Evolutionary conservation across 2,797 vertebrate genomes (phyloP).

Genomic region (Caiman crocodilus): DNA sequence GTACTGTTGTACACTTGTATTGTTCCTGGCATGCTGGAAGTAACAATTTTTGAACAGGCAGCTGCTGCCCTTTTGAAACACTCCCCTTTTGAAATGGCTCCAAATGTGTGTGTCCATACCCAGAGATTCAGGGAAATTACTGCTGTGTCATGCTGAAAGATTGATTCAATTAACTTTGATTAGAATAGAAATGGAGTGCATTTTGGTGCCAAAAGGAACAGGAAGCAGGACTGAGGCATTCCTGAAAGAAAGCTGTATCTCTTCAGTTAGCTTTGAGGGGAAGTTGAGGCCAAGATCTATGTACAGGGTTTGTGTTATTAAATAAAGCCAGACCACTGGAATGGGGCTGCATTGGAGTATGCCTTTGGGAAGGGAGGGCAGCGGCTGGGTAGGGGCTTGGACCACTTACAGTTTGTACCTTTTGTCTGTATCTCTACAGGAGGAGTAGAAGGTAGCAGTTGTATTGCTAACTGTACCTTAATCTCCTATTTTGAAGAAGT

Average conservation of each 20-base stretch:
- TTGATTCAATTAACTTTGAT: neutral
- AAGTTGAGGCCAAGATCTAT: neutral
- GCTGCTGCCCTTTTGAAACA: no score
- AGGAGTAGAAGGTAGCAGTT: accelerated
- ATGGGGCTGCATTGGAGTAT: neutral
- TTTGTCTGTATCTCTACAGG: neutral
- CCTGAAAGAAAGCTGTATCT: neutral
- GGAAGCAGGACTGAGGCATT: neutral
- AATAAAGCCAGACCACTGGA: neutral
- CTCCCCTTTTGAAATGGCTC: no score
- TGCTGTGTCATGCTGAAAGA: neutral
- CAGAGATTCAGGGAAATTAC: neutral
- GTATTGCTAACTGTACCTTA: neutral
- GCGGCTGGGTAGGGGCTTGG: neutral
- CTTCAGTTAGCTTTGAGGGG: neutral
- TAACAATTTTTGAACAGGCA: no score
- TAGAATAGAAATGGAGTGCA: neutral
- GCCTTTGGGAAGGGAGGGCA: neutral
- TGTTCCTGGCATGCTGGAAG: no score
- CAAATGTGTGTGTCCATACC: no score
- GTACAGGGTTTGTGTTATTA: neutral
- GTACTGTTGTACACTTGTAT: no score
- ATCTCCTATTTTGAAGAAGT: neutral
- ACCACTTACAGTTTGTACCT: neutral
- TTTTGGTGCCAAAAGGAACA: neutral